Conservation (phyloP, 1,140 invertebrate genomes). For the Drosophila gunungcola region DNA sequence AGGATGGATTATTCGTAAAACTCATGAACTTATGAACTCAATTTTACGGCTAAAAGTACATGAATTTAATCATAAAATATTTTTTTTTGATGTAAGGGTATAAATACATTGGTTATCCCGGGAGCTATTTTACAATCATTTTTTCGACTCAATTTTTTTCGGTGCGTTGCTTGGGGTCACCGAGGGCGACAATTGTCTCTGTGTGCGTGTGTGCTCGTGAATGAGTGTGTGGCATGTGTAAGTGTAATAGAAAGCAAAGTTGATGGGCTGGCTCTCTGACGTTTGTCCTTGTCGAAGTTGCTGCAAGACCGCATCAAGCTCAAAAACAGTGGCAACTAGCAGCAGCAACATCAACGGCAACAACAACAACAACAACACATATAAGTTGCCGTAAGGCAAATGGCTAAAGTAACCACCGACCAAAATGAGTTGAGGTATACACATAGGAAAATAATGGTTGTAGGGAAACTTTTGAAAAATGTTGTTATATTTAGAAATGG, state of each 20-base stretch:
- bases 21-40: too few relatives aligned
- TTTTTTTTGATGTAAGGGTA: constrained; percentile 7
- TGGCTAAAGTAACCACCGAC: constrained; percentile 77
- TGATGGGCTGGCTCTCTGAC: constrained; percentile 64
- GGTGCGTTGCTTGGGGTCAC: constrained; percentile 64
- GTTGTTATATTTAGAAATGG: background rate
- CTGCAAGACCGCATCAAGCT: constrained; percentile 59
- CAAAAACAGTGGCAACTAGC: constrained; percentile 34
- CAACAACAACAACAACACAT: constrained; percentile 29
- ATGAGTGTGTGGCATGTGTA: constrained; percentile 67
- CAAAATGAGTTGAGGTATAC: constrained; percentile 71
- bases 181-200: constrained; percentile 74
- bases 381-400: constrained; percentile 71
- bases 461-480: background rate
- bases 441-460: background rate
- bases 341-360: constrained; percentile 15
- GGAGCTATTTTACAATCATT: constrained; percentile 9
- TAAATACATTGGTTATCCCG: background rate
- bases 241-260: constrained; percentile 80
- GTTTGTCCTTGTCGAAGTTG: constrained; percentile 53
- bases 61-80: background rate
- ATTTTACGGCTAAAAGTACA: background rate
- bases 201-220: constrained; percentile 25
- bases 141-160: constrained; percentile 44
- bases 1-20: too few relatives aligned